Evolutionary conservation across 2,888 invertebrate species (phyloP).

Genomic region (Idaea biselata): DNA sequence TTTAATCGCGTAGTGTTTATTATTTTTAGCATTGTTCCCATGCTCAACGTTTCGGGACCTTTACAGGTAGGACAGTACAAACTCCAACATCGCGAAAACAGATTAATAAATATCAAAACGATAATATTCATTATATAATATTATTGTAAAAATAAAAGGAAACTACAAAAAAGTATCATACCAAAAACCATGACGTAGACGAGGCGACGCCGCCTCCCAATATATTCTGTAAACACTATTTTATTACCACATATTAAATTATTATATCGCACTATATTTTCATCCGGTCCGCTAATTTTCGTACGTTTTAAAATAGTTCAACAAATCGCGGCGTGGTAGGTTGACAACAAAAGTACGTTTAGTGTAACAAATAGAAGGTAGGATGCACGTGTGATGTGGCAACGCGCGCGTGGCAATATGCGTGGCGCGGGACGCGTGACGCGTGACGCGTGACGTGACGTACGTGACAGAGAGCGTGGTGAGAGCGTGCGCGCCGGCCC

Average conservation of each 20-base stretch:
- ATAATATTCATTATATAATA: too few relatives aligned
- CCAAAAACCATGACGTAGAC: constrained; percentile 71
- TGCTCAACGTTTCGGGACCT: too few relatives aligned
- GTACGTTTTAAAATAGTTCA: constrained; percentile 29
- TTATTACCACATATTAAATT: constrained; percentile 65
- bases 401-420: constrained; percentile 23
- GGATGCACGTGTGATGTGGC: constrained; percentile 23
- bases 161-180: constrained; percentile 42
- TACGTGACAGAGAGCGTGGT: constrained; percentile 27
- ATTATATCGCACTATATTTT: constrained; percentile 50
- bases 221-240: constrained; percentile 65
- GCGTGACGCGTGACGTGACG: constrained; percentile 30
- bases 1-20: too few relatives aligned
- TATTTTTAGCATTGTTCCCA: too few relatives aligned
- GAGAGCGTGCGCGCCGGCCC: constrained; percentile 57
- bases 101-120: too few relatives aligned
- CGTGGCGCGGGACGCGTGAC: constrained; percentile 31
- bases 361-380: background rate
- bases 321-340: constrained; percentile 12
- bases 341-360: constrained; percentile 21
- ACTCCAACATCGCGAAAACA: too few relatives aligned
- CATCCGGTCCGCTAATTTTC: constrained; percentile 27
- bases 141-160: constrained; percentile 10
- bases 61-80: too few relatives aligned
- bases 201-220: constrained; percentile 56